Base-by-base conservation (phyloP, 2,113 vertebrate genomes). In the Equus przewalskii region DNA sequence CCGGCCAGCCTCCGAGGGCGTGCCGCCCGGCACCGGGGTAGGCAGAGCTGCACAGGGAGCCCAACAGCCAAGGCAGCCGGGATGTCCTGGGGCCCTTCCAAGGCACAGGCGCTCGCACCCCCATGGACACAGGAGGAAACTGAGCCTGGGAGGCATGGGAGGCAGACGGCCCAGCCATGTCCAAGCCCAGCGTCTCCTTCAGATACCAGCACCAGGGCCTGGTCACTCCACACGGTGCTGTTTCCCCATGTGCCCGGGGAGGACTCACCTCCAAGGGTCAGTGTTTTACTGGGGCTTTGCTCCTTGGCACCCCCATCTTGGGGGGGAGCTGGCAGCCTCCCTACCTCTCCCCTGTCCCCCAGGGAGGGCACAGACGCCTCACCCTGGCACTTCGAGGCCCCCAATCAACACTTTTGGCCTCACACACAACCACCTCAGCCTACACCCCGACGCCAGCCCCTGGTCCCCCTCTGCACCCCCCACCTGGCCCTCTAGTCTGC, bases 141-240 rank as follows among this genome's bases (percentile, higher is more conserved):
- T 1, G 1, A 65, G 83, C 22, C 75, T 3, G 6, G 54, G 69
- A 49, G 12, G 7, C 24, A 1, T 14, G 18, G 78, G 41, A 21
- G 1, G 11, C 62, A 4, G 9, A 6, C 0, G 0, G 49, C 67
- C 58, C 0, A 0, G 84, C 87, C 3, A 13, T 0, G 5, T 15
- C 49, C 73, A 30, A 62, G n/a, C 46, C 41, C 26, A 0, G 0
- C 2, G 2, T n/a, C n/a, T 30, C 51, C 64, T 51, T 49, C 1
- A 3, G 58, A 65, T 4, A 5, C 21, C 33, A 16, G 54, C 18
- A 5, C 3, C 0, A 2, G 76, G 65, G 21, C 49, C 11, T 6
- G 19, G 46, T 21, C 9, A 12, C 30, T 46, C 51, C 51, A 41
- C 11, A 2, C 18, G 49, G 30, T 4, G 44, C n/a, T 80, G 56